Conservation (phyloP, 2,797 vertebrate species). For the Poliocrania exsul region DNA sequence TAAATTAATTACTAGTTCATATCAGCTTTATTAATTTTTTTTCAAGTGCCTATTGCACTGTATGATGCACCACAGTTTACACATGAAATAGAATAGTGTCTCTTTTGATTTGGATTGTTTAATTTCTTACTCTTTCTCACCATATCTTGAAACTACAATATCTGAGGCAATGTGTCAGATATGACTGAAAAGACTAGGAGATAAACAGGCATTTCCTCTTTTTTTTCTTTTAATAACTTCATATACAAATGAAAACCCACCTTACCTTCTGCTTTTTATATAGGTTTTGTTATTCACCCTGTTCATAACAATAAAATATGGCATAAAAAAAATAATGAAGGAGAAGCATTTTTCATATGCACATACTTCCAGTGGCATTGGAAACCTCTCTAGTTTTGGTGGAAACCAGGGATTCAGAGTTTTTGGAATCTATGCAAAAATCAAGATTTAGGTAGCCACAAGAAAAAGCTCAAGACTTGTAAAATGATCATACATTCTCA, state of each 20-base stretch:
- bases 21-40: not conserved
- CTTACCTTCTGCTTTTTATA: not conserved
- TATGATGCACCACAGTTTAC: not conserved
- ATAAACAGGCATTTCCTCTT: not conserved
- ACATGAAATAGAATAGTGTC: not conserved
- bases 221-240: not conserved
- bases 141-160: not conserved
- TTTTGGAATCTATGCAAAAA: not conserved
- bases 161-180: not conserved
- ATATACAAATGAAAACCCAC: not conserved
- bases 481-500: not conserved
- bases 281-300: not conserved
- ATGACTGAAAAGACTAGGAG: not conserved
- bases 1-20: not conserved
- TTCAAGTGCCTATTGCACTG: not conserved
- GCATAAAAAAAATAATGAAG: not conserved
- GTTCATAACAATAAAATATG: not conserved
- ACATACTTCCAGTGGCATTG: not conserved
- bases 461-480: not conserved
- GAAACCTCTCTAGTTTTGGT: not conserved
- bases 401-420: not conserved
- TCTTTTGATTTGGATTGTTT: not conserved
- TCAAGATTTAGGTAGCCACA: not conserved
- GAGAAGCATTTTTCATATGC: not conserved
- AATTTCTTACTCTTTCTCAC: not conserved